These are phyloP conservation scores for Tetramorium parvispinum DNA, from an alignment of 1,140 invertebrate species.

Conservation along the genomic window DNA sequence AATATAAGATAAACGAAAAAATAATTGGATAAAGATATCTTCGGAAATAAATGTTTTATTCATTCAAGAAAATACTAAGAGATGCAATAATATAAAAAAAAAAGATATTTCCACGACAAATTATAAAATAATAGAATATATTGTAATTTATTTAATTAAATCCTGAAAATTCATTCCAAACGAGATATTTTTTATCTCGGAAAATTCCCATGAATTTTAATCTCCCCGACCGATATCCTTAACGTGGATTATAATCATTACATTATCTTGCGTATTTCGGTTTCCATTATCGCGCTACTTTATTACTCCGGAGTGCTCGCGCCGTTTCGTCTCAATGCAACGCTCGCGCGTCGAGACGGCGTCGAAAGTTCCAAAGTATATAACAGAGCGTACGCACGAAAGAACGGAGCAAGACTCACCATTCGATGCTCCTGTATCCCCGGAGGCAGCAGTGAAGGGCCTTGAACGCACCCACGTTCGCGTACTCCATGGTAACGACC, in stretches of 20 bases:
- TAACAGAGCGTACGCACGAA: background rate
- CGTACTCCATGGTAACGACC: constrained; percentile 88
- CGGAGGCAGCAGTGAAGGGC: constrained; percentile 91
- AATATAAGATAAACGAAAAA: background rate
- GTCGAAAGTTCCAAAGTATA: background rate
- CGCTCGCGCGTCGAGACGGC: background rate
- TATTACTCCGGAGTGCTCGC: background rate
- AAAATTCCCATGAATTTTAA: background rate
- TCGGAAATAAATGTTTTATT: background rate
- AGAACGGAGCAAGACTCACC: constrained; percentile 85
- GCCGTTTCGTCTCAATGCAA: background rate
- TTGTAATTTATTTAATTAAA: background rate
- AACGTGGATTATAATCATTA: too few relatives aligned
- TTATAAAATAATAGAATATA: background rate
- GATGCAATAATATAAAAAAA: background rate
- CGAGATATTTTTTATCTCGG: background rate
- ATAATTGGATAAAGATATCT: background rate
- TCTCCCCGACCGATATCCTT: background rate
- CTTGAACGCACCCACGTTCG: constrained; percentile 89
- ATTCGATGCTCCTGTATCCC: constrained; percentile 91
- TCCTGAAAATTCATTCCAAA: background rate
- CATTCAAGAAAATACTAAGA: background rate
- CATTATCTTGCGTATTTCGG: background rate
- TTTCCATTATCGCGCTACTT: background rate
- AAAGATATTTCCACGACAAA: background rate